Percentiles rank a stretch among this genome's conserved stretches.
Evolutionary conservation across 2,888 invertebrate genomes (phyloP).

Genomic region (Opisthograptis luteolata): DNA sequence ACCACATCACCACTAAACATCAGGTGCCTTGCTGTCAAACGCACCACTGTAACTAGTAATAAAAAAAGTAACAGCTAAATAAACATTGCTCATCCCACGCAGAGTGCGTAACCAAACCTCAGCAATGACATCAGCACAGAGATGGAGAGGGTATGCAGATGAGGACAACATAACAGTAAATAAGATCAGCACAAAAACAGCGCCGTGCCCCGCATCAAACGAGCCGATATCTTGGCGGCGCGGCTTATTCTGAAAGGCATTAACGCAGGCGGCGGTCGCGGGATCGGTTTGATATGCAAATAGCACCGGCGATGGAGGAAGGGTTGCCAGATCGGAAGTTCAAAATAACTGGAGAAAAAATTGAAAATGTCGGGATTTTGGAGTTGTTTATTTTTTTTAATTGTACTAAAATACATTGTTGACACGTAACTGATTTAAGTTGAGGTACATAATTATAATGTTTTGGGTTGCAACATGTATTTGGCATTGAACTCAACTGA

Average conservation of each 20-base stretch:
- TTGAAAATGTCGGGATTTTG: too few species aligned
- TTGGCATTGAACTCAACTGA: too few species aligned
- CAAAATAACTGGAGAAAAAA: too few species aligned
- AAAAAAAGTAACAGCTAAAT: too few species aligned
- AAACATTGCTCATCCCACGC: background rate
- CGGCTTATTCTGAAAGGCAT: conserved; percentile 27
- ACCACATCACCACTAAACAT: too few species aligned
- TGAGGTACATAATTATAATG: too few species aligned
- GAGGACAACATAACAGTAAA: conserved; percentile 14
- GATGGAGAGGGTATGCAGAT: conserved; percentile 9
- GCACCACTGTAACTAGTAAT: too few species aligned
- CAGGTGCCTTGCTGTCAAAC: background rate
- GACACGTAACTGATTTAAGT: too few species aligned
- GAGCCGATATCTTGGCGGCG: conserved; percentile 10
- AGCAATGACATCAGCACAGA: background rate
- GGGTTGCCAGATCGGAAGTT: too few species aligned
- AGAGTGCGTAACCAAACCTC: background rate
- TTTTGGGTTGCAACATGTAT: too few species aligned
- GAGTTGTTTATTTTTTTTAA: too few species aligned
- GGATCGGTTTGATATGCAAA: conserved; percentile 42
- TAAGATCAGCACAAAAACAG: conserved; percentile 23
- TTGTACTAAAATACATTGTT: too few species aligned
- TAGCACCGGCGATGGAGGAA: conserved; percentile 20
- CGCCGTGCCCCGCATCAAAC: conserved; percentile 4
- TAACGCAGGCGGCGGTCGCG: conserved; percentile 29